Evolutionary conservation across 2,888 invertebrate species (phyloP).

Genomic region (Caenorhabditis drosophilae): DNA sequence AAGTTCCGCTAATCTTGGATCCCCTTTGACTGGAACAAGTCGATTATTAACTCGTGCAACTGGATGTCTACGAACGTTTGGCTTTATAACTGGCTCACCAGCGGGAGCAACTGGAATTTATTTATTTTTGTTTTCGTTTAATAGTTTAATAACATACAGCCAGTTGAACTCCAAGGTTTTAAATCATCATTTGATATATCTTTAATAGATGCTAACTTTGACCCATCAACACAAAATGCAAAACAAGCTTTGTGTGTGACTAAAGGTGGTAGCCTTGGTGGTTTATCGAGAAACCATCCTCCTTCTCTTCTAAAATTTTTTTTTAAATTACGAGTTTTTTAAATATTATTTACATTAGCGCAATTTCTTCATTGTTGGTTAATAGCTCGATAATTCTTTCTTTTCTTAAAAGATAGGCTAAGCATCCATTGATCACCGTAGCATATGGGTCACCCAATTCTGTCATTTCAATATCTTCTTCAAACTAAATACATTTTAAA

Average conservation of each 20-base stretch:
- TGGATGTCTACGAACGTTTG: constrained; percentile 48
- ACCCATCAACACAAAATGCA: constrained; percentile 50
- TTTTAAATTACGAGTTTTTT: background rate
- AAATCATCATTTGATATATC: constrained; percentile 47
- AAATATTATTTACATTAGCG: constrained; percentile 24
- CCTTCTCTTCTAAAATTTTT: constrained; percentile 36
- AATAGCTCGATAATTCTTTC: constrained; percentile 48
- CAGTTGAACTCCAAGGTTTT: constrained; percentile 48
- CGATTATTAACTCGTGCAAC: constrained; percentile 30
- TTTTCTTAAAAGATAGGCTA: constrained; percentile 46
- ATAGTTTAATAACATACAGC: constrained; percentile 1
- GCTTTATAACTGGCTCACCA: constrained; percentile 46
- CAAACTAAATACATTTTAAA: constrained; percentile 35
- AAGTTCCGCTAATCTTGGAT: constrained; percentile 39
- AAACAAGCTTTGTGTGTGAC: constrained; percentile 42
- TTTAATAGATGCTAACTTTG: constrained; percentile 23
- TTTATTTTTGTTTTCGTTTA: constrained; percentile 1
- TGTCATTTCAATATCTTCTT: constrained; percentile 45
- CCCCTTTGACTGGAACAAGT: constrained; percentile 35
- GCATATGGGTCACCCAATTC: constrained; percentile 48
- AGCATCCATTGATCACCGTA: constrained; percentile 46
- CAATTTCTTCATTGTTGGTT: constrained; percentile 30
- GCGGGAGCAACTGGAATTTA: too few relatives aligned
- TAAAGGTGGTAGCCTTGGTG: constrained; percentile 52
- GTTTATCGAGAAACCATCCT: constrained; percentile 47